Base-by-base conservation (phyloP, 1,140 invertebrate species). In the Cotesia glomerata region DNA sequence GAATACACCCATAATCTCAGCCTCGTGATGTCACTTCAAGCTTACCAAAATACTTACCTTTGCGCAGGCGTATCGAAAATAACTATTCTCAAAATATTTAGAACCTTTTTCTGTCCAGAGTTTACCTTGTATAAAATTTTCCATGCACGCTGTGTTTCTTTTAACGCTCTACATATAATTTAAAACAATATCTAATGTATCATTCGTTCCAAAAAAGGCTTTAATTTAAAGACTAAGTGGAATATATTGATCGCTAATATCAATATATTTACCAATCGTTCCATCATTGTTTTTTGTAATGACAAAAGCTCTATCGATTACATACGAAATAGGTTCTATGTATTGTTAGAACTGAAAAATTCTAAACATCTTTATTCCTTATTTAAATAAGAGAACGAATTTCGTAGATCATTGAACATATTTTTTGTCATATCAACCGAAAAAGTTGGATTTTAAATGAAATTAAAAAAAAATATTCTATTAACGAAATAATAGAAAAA, bases 241-340 rank as follows among this genome's bases (percentile, higher is more conserved):
- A 36, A 71, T 35, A 58, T 35, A 64, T 56, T 71, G 36, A 4
- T 45, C 62, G 49, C 11, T 36, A 73, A 72, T 67, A 71, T 65
- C 18, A 59, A 7, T 26, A 49, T 63, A 11, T 34, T 69, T 76
- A 14, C 63, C 18, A 69, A 49, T 39, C 5, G 62, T 51, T 18
- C 35, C 5, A 36, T 58, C 16, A 7, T 5, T 9, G 1, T 26
- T 54, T 65, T 65, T 56, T 49, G 14, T 71, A 4, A 14, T n/a
- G 49, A 39, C 45, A 26, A 45, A 14, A 49, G 18, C 45, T 51
- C 51, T 35, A 64, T 58, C 36, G 16, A 64, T 54, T 54, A 71
- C 61, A 8, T 62, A 51, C 9, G n/a, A 11, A 5, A 5, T n/a
- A 54, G 16, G 16, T 56, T 51, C 16, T 39, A 65, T 26, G 32